Conservation (phyloP, 2,888 invertebrate species). For the Lochmaea crataegi region DNA sequence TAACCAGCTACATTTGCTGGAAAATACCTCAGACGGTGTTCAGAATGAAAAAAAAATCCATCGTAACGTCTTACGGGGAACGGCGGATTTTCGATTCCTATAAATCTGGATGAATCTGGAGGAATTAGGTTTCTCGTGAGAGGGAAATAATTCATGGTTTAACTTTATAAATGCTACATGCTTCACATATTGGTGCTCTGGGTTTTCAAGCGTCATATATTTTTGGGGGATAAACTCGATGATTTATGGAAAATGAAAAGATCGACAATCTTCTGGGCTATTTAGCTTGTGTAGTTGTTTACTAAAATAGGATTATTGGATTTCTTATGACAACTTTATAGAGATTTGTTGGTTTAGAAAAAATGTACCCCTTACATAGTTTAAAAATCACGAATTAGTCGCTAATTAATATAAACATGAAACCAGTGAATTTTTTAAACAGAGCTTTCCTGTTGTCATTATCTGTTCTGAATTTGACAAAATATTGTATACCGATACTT, state of each 20-base stretch:
- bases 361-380: too few species aligned
- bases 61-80: slow-evolving; percentile 12
- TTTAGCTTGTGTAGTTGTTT: background rate
- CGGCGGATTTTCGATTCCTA: slow-evolving; percentile 14
- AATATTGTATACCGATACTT: too few species aligned
- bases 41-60: slow-evolving; percentile 13
- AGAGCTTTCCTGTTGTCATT: too few species aligned
- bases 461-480: too few species aligned
- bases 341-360: background rate
- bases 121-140: slow-evolving; percentile 2
- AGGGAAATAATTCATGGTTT: slow-evolving; percentile 8
- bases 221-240: background rate
- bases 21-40: slow-evolving; percentile 27
- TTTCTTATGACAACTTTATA: background rate
- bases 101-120: slow-evolving; percentile 3
- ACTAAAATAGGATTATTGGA: background rate
- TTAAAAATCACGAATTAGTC: too few species aligned
- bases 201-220: background rate
- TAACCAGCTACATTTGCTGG: slow-evolving; percentile 24
- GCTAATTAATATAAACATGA: too few species aligned
- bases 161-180: background rate
- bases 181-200: background rate
- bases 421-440: too few species aligned
- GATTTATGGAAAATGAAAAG: background rate
- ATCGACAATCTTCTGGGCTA: background rate